Conservation (phyloP, 2,113 vertebrate genomes). For the Pionites leucogaster region DNA sequence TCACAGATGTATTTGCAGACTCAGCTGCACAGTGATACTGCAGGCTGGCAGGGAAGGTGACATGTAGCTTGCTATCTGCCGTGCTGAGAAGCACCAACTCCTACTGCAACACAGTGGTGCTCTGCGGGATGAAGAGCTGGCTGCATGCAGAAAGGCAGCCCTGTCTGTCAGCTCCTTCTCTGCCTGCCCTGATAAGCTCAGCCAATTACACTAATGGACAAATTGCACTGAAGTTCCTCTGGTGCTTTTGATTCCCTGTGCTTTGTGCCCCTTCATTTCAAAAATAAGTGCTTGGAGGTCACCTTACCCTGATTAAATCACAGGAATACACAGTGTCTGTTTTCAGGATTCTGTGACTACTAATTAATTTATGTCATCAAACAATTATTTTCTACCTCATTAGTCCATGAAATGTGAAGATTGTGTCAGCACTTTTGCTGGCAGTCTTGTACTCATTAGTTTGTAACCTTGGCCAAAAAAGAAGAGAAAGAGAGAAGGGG, state of each 20-base stretch:
- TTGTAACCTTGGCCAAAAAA: conserved; percentile 46
- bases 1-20: background rate
- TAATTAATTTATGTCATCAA: conserved; percentile 66
- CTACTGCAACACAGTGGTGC: rapidly evolving
- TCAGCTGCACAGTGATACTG: background rate
- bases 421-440: conserved; percentile 51
- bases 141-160: background rate
- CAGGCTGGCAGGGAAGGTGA: background rate
- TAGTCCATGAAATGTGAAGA: conserved; percentile 39
- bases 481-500: background rate
- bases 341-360: conserved; percentile 39
- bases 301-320: conserved; percentile 33
- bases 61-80: background rate
- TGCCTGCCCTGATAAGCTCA: background rate
- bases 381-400: conserved; percentile 69
- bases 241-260: background rate
- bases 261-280: background rate
- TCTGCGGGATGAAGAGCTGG: background rate
- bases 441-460: background rate
- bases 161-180: background rate
- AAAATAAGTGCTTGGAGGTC: conserved; percentile 36
- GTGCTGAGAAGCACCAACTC: background rate
- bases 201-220: conserved; percentile 36
- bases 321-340: conserved; percentile 19
- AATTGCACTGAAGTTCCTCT: background rate